phyloP scores from a whole-genome alignment of 2,797 vertebrate genomes.

The Huso huso region DNA sequence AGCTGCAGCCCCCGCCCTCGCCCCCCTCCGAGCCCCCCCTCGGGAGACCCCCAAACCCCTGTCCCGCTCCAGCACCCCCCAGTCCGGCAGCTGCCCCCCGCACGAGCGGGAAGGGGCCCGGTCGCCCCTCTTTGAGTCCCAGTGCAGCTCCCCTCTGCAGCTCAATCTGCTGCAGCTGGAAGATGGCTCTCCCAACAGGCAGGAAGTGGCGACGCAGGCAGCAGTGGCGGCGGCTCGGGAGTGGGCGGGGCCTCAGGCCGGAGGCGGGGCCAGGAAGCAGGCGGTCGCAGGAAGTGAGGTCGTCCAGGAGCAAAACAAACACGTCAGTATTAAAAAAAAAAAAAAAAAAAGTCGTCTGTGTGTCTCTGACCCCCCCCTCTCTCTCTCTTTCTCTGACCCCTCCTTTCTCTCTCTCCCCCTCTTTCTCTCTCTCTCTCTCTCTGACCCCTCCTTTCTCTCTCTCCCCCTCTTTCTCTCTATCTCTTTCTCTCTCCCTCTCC shows the following conservation, averaged over 20 bases:
- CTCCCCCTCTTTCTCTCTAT: no score
- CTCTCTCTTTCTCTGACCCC: no score
- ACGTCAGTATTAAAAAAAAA: constrained; percentile 37
- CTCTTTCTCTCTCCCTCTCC: no score
- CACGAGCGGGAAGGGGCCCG: constrained; percentile 52
- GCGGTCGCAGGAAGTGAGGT: constrained; percentile 7
- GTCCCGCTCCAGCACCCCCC: constrained; percentile 62
- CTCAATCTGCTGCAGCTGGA: constrained; percentile 83
- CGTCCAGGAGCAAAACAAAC: constrained; percentile 57
- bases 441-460: no score
- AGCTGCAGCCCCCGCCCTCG: constrained; percentile 15
- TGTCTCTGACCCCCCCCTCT: no score
- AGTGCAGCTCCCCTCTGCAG: constrained; percentile 77
- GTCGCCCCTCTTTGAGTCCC: constrained; percentile 78
- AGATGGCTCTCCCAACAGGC: constrained; percentile 57
- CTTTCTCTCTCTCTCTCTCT: neutral
- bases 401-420: neutral
- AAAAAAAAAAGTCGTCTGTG: no score
- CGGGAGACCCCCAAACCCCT: constrained; percentile 29
- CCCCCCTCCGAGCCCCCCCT: constrained; percentile 15
- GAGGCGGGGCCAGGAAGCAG: constrained; percentile 32
- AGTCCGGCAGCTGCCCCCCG: constrained; percentile 52
- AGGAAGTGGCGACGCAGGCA: constrained; percentile 44
- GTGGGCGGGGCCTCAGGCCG: constrained; percentile 34
- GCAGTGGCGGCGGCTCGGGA: constrained; percentile 26